Conservation (phyloP, 2,113 vertebrate genomes). For the Calyptomena viridis region DNA sequence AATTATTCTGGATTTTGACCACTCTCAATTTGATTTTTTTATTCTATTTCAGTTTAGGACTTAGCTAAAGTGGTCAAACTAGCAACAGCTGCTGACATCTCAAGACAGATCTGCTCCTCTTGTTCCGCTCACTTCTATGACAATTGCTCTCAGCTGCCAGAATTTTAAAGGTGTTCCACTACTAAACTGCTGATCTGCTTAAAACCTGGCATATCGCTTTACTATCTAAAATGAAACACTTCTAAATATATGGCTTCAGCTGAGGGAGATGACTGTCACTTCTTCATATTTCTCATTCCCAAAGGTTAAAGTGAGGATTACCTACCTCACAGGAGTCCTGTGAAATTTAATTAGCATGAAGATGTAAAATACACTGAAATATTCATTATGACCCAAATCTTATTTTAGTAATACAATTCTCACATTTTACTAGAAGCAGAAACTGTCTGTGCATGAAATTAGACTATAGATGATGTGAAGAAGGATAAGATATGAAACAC, state of each 20-base stretch:
- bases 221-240: background rate
- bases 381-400: conserved; percentile 8
- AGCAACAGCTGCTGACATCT: background rate
- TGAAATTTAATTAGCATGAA: conserved; percentile 21
- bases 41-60: background rate
- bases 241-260: background rate
- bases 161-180: background rate
- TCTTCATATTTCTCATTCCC: conserved; percentile 1
- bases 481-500: background rate
- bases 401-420: background rate
- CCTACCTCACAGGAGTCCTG: background rate
- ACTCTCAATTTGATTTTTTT: background rate
- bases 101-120: background rate
- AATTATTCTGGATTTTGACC: background rate
- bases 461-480: background rate
- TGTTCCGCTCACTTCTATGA: background rate
- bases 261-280: background rate
- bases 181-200: background rate
- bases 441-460: background rate
- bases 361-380: conserved; percentile 23
- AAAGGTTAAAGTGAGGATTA: conserved; percentile 34
- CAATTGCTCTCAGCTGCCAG: background rate
- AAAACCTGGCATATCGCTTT: background rate
- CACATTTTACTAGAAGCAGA: background rate
- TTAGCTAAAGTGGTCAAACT: background rate